phyloP scores from a whole-genome alignment of 2,888 invertebrate genomes.

The Digitonthophagus gazella region DNA sequence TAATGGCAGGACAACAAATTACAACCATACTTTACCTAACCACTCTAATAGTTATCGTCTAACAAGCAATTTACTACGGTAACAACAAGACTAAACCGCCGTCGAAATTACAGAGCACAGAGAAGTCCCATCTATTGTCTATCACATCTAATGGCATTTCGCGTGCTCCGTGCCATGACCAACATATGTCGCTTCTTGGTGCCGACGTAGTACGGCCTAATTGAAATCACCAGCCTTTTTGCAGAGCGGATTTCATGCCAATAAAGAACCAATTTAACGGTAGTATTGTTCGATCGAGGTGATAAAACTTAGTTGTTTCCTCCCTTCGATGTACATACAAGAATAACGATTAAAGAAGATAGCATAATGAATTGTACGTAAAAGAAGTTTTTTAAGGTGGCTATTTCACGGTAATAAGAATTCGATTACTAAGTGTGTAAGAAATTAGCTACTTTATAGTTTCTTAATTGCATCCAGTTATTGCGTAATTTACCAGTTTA shows the following conservation, averaged over 20 bases:
- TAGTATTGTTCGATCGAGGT: neutral
- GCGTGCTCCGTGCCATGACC: neutral
- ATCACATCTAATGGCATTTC: constrained; percentile 20
- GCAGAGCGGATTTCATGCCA: neutral
- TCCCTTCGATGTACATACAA: neutral
- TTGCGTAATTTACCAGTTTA: too few relatives aligned
- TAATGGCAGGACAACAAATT: neutral
- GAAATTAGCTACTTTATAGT: too few relatives aligned
- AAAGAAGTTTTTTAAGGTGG: neutral
- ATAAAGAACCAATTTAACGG: neutral
- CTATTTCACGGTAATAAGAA: neutral
- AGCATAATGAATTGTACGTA: too few relatives aligned
- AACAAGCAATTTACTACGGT: constrained; percentile 40
- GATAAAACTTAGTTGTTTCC: neutral
- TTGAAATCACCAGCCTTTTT: neutral
- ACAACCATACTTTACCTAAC: neutral
- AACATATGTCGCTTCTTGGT: neutral
- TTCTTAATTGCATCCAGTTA: too few relatives aligned
- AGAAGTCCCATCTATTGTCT: constrained; percentile 38
- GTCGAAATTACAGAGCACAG: constrained; percentile 40
- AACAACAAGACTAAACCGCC: constrained; percentile 32
- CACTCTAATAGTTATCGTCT: constrained; percentile 30
- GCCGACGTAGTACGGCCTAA: neutral
- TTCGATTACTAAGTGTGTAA: neutral
- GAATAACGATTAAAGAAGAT: neutral